Evolutionary conservation across 2,797 vertebrate genomes (phyloP).

Genomic region (Anableps anableps): DNA sequence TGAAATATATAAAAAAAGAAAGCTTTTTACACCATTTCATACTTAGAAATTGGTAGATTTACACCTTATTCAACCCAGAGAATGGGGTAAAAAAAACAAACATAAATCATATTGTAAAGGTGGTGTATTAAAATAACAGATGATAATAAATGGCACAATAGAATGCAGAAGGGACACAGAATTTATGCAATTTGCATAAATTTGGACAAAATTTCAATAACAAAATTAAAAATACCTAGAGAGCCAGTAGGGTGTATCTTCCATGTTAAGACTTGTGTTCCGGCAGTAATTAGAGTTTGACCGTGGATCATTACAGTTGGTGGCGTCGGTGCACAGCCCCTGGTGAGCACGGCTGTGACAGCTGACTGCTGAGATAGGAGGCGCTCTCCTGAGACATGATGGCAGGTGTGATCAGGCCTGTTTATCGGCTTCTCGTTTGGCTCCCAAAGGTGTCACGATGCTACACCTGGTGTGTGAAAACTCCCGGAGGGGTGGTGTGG

Average conservation of each 20-base stretch:
- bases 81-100: neutral
- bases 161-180: neutral
- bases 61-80: neutral
- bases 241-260: neutral
- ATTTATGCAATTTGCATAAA: neutral
- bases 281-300: constrained; percentile 24
- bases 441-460: constrained; percentile 74
- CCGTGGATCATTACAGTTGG: constrained; percentile 38
- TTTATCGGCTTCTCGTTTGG: constrained; percentile 70
- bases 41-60: neutral
- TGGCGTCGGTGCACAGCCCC: constrained; percentile 32
- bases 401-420: constrained; percentile 72
- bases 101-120: neutral
- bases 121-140: neutral
- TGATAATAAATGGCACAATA: neutral
- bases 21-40: neutral
- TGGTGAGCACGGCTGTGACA: constrained; percentile 54
- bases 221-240: neutral
- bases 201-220: neutral
- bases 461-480: constrained; percentile 76
- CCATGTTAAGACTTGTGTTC: neutral
- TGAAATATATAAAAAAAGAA: neutral
- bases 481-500: constrained; percentile 46
- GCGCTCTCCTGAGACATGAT: constrained; percentile 58
- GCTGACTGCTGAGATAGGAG: constrained; percentile 60